These are phyloP conservation scores for Meloidogyne floridensis DNA, from an alignment of 1,140 invertebrate genomes.

Conservation along the genomic window DNA sequence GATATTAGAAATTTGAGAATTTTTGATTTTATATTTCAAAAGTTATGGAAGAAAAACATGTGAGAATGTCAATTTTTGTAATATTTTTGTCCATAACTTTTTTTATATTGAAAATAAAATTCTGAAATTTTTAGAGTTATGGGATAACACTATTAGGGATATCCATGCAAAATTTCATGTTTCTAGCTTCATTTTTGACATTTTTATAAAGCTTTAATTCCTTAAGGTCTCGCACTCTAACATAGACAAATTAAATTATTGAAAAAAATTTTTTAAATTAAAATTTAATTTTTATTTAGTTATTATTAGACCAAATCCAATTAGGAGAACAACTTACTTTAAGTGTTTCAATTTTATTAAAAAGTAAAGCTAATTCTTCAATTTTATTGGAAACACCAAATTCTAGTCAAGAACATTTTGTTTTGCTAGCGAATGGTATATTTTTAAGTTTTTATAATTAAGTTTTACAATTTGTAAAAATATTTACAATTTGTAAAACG, in stretches of 20 bases:
- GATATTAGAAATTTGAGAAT: no score
- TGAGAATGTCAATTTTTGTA: no score
- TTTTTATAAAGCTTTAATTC: no score
- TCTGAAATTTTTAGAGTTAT: neutral
- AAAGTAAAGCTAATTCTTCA: conserved; percentile 11
- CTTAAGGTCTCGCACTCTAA: no score
- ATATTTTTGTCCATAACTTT: neutral
- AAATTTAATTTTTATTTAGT: conserved; percentile 10
- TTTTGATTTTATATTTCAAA: no score
- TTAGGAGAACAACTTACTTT: conserved; percentile 23
- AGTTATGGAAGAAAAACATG: no score
- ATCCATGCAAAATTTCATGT: no score
- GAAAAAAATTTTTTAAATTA: conserved; percentile 14
- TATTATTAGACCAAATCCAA: conserved; percentile 29
- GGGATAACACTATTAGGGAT: no score
- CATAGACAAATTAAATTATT: neutral
- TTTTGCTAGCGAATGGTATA: conserved; percentile 15
- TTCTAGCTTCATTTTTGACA: no score
- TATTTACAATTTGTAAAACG: no score
- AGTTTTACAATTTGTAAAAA: no score
- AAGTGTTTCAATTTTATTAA: conserved; percentile 10
- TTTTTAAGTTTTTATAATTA: no score
- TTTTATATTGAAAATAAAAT: neutral
- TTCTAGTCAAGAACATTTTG: conserved; percentile 23
- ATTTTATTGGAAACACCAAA: conserved; percentile 16